Percentiles rank a stretch among this genome's conserved stretches.
These are phyloP conservation scores for Merodon equestris DNA, from an alignment of 2,888 invertebrate species.

Conservation along the genomic window DNA sequence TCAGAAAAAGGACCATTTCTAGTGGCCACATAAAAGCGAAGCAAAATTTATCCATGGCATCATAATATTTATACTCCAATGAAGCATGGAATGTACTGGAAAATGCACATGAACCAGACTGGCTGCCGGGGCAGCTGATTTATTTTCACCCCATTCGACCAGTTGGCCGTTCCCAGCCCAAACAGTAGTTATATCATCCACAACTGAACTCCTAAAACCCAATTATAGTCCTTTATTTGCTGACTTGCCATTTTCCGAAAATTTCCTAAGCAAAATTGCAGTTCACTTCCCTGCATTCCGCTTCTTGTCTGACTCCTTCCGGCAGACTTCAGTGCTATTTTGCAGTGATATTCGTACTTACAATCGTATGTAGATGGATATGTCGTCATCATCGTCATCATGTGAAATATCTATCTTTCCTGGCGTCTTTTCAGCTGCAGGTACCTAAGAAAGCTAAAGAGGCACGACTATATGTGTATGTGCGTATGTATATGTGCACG, in stretches of 20 bases:
- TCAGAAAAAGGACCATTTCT: too few relatives aligned
- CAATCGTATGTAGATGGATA: neutral
- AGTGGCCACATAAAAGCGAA: neutral
- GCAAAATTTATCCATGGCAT: slow-evolving; percentile 20
- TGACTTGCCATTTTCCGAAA: slow-evolving; percentile 35
- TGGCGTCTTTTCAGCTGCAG: neutral
- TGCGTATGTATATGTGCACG: neutral
- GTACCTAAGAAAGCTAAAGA: too few relatives aligned
- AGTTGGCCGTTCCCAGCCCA: too few relatives aligned
- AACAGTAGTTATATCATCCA: neutral
- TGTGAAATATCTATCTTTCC: neutral
- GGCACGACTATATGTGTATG: too few relatives aligned
- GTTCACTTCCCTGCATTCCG: slow-evolving; percentile 9
- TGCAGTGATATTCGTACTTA: too few relatives aligned
- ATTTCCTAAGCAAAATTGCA: slow-evolving; percentile 36
- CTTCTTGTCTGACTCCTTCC: neutral
- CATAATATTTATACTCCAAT: slow-evolving; percentile 39
- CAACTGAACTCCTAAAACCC: slow-evolving; percentile 47
- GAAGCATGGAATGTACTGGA: slow-evolving; percentile 28
- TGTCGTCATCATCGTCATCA: neutral
- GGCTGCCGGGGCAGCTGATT: slow-evolving; percentile 22
- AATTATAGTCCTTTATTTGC: slow-evolving; percentile 52
- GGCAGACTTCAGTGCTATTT: too few relatives aligned
- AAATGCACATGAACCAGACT: slow-evolving; percentile 14
- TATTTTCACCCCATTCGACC: slow-evolving; percentile 25